phyloP scores from a whole-genome alignment of 2,797 vertebrate species.

The Eleutherodactylus coqui region DNA sequence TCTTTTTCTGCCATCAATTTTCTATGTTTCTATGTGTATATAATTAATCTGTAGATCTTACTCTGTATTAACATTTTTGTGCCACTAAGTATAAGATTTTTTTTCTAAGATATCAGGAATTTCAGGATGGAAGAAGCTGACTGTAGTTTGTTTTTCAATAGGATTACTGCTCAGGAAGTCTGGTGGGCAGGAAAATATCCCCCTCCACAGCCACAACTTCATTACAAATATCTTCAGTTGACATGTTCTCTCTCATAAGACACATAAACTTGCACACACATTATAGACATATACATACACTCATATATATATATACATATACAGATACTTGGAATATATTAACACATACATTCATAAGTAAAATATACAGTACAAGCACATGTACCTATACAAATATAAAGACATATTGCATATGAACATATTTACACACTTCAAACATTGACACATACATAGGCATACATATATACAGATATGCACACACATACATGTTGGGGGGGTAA shows the following conservation, averaged over 20 bases:
- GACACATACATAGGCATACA: background rate
- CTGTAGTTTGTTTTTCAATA: conserved; percentile 25
- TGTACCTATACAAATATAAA: background rate
- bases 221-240: background rate
- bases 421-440: too few relatives aligned
- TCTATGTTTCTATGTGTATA: background rate
- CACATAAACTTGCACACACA: background rate
- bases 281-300: background rate
- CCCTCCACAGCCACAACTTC: background rate
- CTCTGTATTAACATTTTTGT: background rate
- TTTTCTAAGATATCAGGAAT: background rate
- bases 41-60: background rate
- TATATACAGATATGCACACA: background rate
- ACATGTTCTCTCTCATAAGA: too few relatives aligned
- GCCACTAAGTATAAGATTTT: background rate
- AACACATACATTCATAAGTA: background rate
- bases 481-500: too few relatives aligned
- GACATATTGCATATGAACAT: too few relatives aligned
- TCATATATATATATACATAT: background rate
- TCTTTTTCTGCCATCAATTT: too few relatives aligned
- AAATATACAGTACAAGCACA: background rate
- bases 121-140: conserved; percentile 14
- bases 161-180: conserved; percentile 19
- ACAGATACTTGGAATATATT: too few relatives aligned
- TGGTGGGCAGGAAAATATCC: conserved; percentile 9